Base-by-base conservation (phyloP, 2,113 vertebrate species). In the Progne subis region DNA sequence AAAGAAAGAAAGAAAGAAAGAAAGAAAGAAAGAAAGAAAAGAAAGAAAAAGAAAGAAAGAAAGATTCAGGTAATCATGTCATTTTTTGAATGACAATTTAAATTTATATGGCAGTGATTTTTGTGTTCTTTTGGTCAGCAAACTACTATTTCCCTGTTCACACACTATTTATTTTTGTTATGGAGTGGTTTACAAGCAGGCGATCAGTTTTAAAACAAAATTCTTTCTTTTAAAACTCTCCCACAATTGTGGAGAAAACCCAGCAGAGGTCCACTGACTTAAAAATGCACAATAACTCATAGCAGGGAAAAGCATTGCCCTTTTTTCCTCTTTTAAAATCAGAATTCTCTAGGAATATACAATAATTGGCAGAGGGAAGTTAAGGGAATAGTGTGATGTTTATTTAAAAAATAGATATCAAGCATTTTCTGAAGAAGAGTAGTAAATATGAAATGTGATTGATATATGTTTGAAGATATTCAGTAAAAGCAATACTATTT, bases 51-150 rank as follows among this genome's bases (percentile, higher is more conserved):
- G 37, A 37, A 37, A 37, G 37, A 37, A 37, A 37, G 37, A 37
- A 37, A 37, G 4, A 25, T 37, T 47, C 7, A 64, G 6, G 1
- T 43, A 64, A 29, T 55, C 11, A 34, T 2, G 2, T 69, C 0
- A 24, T 43, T 52, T 26, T 67, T 67, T 82, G 14, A 88, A 86
- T 24, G 2, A 57, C 20, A 0, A 59, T 46, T 86, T 39, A 32
- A 56, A 70, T 70, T 31, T 29, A 10, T 32, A 29, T 32, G 16
- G 15, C 18, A 55, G 9, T 47, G 61, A 46, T 49, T 80, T 29
- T 34, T 15, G 44, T 11, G 3, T 26, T 83, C 6, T 59, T 18
- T 68, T 84, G 7, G 16, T 60, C 29, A 47, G 9, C 3, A 68
- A 77, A 9, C 4, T 68, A 37, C 7, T 43, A 46, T 32, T 79